These are phyloP conservation scores for Diplazon laetatorius DNA, from an alignment of 2,888 invertebrate genomes.

Conservation along the genomic window DNA sequence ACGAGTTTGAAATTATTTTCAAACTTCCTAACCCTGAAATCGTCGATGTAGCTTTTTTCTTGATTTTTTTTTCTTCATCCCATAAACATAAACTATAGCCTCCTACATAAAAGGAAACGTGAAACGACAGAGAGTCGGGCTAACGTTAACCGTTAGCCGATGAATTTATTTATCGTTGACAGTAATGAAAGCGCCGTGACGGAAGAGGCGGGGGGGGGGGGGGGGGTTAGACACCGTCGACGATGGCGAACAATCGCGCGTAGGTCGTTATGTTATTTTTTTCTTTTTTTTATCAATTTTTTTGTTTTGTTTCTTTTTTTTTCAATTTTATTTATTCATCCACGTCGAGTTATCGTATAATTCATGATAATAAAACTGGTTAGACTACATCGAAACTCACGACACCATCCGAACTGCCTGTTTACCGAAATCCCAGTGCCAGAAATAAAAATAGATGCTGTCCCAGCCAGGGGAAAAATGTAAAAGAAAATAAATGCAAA, in stretches of 20 bases:
- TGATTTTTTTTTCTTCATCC: neutral
- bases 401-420: neutral
- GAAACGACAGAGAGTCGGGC: neutral
- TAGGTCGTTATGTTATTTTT: neutral
- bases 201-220: too few relatives aligned
- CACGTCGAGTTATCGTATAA: neutral
- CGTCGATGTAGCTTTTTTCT: too few relatives aligned
- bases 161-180: slow-evolving; percentile 4
- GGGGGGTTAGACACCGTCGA: neutral
- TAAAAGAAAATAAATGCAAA: too few relatives aligned
- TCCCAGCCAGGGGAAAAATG: too few relatives aligned
- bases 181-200: neutral
- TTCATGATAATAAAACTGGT: slow-evolving; percentile 13
- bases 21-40: too few relatives aligned
- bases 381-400: slow-evolving; percentile 3
- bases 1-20: too few relatives aligned
- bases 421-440: slow-evolving; percentile 12
- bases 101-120: neutral
- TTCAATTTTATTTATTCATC: neutral
- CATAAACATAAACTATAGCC: neutral
- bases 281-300: too few relatives aligned
- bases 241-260: slow-evolving; percentile 7
- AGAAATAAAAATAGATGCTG: slow-evolving; percentile 26
- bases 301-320: too few relatives aligned
- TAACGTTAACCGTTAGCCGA: neutral